A percentile compares a stretch with the other conserved stretches of the same genome.
Conservation (phyloP, 1,140 invertebrate species). For the Sycophaga agraensis region DNA sequence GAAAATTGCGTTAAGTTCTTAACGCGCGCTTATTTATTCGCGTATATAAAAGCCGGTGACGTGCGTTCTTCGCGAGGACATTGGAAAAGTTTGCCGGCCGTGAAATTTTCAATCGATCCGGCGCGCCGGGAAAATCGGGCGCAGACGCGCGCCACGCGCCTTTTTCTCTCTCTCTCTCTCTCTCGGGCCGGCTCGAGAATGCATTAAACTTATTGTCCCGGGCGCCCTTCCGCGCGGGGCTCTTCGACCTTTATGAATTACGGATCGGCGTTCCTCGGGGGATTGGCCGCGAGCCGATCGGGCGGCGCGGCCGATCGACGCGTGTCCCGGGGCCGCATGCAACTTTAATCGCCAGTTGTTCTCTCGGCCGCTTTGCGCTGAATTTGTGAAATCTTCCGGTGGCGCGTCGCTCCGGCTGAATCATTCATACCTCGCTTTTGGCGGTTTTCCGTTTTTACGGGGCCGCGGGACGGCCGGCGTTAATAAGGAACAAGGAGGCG, state of each 20-base stretch:
- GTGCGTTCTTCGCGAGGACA: too few species aligned
- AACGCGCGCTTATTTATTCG: too few species aligned
- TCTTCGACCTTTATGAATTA: conserved; percentile 16
- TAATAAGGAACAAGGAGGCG: not conserved
- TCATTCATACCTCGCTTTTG: not conserved
- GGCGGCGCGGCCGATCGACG: not conserved
- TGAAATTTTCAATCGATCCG: too few species aligned
- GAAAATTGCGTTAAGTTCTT: too few species aligned
- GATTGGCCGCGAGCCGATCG: not conserved
- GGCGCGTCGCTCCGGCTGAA: too few species aligned
- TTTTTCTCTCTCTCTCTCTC: too few species aligned
- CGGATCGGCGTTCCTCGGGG: conserved; percentile 12
- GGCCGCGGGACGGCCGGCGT: not conserved
- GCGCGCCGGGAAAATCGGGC: too few species aligned
- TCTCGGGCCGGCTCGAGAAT: not conserved
- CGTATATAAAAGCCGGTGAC: too few species aligned
- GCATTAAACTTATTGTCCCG: not conserved
- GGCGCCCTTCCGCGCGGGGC: too few species aligned
- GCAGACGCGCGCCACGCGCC: too few species aligned
- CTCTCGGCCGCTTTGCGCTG: not conserved
- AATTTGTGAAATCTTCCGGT: conserved; percentile 6
- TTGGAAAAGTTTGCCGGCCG: too few species aligned
- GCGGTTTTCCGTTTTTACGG: not conserved
- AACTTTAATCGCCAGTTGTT: conserved; percentile 26
- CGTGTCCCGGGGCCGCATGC: not conserved